Conservation (phyloP, 2,797 vertebrate genomes). For the Aulostomus chinensis region DNA sequence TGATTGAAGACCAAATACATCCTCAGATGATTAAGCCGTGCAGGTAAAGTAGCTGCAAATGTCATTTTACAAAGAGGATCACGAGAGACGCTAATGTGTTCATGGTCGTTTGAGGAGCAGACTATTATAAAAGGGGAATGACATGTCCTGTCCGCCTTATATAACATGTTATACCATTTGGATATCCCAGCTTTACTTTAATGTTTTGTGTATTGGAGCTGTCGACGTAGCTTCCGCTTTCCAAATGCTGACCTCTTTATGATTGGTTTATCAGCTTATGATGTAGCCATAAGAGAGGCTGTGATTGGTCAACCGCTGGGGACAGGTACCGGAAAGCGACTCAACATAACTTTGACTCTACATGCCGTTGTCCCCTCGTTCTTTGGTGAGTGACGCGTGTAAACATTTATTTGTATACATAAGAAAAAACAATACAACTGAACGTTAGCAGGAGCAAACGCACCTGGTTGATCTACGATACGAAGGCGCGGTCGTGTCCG, state of each 20-base stretch:
- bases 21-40: no score
- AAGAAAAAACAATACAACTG: background rate
- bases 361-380: background rate
- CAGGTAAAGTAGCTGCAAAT: no score
- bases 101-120: no score
- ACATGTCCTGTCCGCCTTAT: no score
- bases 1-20: no score
- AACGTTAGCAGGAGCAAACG: background rate
- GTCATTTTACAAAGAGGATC: no score
- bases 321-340: slow-evolving; percentile 31
- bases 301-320: slow-evolving; percentile 49
- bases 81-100: no score
- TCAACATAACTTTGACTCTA: background rate
- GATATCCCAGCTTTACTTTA: no score
- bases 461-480: rapidly evolving
- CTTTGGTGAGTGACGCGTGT: slow-evolving; percentile 9
- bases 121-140: no score
- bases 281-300: background rate
- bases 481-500: background rate
- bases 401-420: rapidly evolving
- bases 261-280: slow-evolving; percentile 39
- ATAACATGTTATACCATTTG: rapidly evolving
- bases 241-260: background rate
- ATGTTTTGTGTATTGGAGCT: background rate
- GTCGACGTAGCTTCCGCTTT: slow-evolving; percentile 4